phyloP scores from a whole-genome alignment of 64 coral and sea anemone genomes.

The Platygyra sinensis region DNA sequence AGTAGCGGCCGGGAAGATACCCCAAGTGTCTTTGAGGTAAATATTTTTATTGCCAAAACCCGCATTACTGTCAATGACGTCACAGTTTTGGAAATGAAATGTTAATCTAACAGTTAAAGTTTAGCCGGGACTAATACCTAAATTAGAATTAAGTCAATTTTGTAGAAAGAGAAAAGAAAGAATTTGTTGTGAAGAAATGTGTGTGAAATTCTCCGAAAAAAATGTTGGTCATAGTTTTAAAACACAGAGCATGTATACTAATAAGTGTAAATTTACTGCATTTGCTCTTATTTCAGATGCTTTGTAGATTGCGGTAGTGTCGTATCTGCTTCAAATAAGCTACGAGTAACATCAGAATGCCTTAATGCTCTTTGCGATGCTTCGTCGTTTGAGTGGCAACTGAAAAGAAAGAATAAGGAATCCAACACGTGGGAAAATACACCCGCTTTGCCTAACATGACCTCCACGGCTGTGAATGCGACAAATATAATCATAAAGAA shows the following conservation, averaged over 20 bases:
- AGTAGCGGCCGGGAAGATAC: conserved; percentile 2
- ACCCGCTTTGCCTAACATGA: conserved; percentile 19
- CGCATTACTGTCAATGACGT: too few relatives aligned
- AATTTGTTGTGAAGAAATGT: too few relatives aligned
- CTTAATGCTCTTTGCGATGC: conserved; percentile 7
- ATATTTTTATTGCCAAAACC: neutral
- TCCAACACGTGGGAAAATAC: neutral
- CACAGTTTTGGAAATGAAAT: too few relatives aligned
- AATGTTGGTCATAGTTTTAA: too few relatives aligned
- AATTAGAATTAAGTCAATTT: too few relatives aligned
- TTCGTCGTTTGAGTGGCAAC: neutral
- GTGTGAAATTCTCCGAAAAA: too few relatives aligned
- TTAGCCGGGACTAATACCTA: too few relatives aligned
- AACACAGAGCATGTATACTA: too few relatives aligned
- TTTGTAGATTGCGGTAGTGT: conserved; percentile 1
- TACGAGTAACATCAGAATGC: conserved; percentile 32
- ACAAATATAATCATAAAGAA: conserved; percentile 26
- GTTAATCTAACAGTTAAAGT: too few relatives aligned
- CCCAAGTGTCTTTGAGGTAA: conserved; percentile 16
- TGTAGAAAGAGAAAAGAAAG: too few relatives aligned
- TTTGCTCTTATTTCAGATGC: neutral
- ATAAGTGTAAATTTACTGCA: too few relatives aligned
- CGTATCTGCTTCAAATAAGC: conserved; percentile 27
- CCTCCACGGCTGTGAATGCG: neutral
- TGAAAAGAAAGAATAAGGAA: neutral